Base-by-base conservation (phyloP, 1,140 invertebrate genomes). In the Berghia stephanieae region DNA sequence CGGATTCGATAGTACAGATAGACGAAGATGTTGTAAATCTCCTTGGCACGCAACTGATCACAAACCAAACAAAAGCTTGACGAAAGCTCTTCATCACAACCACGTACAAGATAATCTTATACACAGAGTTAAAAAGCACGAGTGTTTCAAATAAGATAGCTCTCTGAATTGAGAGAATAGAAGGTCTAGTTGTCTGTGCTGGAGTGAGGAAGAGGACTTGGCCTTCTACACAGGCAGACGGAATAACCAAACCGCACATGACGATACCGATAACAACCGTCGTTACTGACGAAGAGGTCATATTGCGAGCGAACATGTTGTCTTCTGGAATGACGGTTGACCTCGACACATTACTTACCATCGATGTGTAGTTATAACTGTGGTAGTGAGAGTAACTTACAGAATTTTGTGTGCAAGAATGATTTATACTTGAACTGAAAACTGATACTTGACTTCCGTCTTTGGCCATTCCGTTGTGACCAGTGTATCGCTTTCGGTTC, bases 101-200 rank as follows among this genome's bases (percentile, higher is more conserved):
- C 2, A 27, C 10, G 31, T 75, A 75, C 8, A 60, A 13, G 21
- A 75, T 36, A 6, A 60, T 8, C 55, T 75, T 75, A 57, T 75
- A 75, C 3, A 42, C 52, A n/a, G 72, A 52, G 55, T 75, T 60
- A 1, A 75, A 4, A 18, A 63, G 60, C 16, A 75, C 27, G 24
- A 75, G 42, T 16, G 52, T n/a, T 40, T 75, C 72, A n/a, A 60
- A 75, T 2, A 75, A 27, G 10, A 75, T 63, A n/a, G 72, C 72
- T 43, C 38, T 40, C 38, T 75, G 72, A 18, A 75, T 60, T 16
- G 3, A 36, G 1, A 34, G 18, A n/a, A 10, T 2, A 31, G 55
- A 42, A 4, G 72, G 72, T 21, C 72, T 27, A 2, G 72, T 5
- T 21, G 36, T 6, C 6, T 52, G 55, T 2, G 49, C 34, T 2